Evolutionary conservation across 2,888 invertebrate species (phyloP).

Genomic region (Andrena trimmerana): DNA sequence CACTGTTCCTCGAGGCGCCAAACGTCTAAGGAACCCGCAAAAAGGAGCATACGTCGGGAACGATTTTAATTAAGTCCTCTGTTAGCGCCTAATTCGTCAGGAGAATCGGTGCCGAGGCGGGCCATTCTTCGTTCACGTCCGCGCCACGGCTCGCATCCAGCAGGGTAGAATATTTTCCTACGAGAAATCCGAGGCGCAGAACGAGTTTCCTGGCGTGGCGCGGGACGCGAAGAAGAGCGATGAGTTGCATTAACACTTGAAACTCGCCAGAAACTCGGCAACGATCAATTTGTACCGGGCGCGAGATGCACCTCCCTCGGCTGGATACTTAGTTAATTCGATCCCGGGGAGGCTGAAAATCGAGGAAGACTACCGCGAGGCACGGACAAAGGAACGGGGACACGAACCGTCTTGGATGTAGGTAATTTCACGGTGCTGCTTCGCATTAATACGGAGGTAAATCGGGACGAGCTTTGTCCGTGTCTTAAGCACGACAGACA

Average conservation of each 20-base stretch:
- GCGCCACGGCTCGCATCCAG: background rate
- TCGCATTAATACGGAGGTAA: constrained; percentile 76
- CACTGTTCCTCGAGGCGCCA: too few relatives aligned
- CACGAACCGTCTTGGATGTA: constrained; percentile 68
- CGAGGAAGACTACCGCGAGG: constrained; percentile 42
- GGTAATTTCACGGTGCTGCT: constrained; percentile 82
- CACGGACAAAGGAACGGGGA: constrained; percentile 37
- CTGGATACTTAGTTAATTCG: constrained; percentile 63
- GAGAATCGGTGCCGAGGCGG: background rate
- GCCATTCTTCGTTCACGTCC: background rate
- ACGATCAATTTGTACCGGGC: constrained; percentile 57
- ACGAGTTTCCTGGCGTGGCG: constrained; percentile 46
- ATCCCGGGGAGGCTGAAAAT: constrained; percentile 46
- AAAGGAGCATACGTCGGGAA: background rate
- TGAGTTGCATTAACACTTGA: constrained; percentile 63
- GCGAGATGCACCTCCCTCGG: constrained; percentile 45
- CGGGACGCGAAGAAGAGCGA: constrained; percentile 58
- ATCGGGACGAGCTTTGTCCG: constrained; percentile 39
- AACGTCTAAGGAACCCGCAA: background rate
- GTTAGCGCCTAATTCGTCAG: constrained; percentile 38
- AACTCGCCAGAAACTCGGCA: constrained; percentile 63
- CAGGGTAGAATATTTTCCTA: constrained; percentile 48
- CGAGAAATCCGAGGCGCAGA: constrained; percentile 39
- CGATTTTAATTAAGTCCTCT: constrained; percentile 38
- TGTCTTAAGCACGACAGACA: constrained; percentile 43